Evolutionary conservation across 2,797 vertebrate genomes (phyloP).

Genomic region (Phoeniculus purpureus): DNA sequence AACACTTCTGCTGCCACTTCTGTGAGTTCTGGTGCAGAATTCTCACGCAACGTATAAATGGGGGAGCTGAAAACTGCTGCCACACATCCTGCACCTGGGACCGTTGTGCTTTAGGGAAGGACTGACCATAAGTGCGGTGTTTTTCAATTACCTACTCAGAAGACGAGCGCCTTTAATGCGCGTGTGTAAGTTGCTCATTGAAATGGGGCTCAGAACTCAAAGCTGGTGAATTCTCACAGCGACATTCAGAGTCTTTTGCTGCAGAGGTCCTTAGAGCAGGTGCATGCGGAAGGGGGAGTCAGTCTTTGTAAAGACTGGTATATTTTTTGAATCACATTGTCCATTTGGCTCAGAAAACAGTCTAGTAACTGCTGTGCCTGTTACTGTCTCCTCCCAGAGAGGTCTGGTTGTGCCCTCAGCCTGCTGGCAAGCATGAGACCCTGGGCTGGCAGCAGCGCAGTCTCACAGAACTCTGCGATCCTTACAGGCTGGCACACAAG

Average conservation of each 20-base stretch:
- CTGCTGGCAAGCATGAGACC: background rate
- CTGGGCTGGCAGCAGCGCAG: background rate
- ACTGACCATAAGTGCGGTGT: accelerated
- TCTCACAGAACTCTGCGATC: background rate
- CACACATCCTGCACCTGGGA: background rate
- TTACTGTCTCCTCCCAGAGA: background rate
- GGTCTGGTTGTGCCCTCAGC: background rate
- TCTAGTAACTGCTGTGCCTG: background rate
- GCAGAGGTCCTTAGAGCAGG: background rate
- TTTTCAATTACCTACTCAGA: background rate
- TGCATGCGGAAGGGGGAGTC: background rate
- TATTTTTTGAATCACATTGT: background rate
- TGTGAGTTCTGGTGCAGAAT: background rate
- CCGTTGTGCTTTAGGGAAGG: background rate
- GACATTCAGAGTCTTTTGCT: background rate
- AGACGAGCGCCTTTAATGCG: background rate
- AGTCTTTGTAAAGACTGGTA: background rate
- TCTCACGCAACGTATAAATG: background rate
- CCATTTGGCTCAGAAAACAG: background rate
- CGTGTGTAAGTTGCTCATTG: background rate
- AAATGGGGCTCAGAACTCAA: background rate
- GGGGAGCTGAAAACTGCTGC: background rate
- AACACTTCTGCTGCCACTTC: background rate
- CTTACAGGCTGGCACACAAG: background rate
- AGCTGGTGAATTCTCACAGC: background rate